phyloP scores from a whole-genome alignment of 2,888 invertebrate species.

The Vesta saturnalis region DNA sequence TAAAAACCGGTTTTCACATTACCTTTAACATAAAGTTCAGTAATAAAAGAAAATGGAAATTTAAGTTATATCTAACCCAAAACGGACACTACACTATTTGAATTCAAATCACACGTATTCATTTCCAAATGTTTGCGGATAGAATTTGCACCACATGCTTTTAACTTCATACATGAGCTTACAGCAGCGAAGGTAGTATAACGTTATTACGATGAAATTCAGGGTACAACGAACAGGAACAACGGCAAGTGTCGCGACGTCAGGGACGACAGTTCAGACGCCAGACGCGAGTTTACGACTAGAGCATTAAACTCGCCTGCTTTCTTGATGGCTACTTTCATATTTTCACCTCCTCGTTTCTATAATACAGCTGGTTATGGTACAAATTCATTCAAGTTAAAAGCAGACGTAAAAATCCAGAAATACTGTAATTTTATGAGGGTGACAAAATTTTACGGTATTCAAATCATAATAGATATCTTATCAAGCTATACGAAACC shows the following conservation, averaged over 20 bases:
- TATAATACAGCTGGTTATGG: constrained; percentile 31
- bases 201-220: constrained; percentile 37
- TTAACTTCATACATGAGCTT: constrained; percentile 15
- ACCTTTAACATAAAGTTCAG: no score
- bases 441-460: constrained; percentile 5
- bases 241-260: constrained; percentile 49
- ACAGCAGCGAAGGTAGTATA: constrained; percentile 27
- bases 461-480: constrained; percentile 4
- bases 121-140: constrained; percentile 33
- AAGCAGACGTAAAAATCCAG: constrained; percentile 19
- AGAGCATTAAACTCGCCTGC: constrained; percentile 45
- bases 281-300: constrained; percentile 49
- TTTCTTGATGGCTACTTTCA: constrained; percentile 38
- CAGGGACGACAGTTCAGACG: constrained; percentile 46
- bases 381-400: constrained; percentile 36
- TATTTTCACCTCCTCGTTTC: constrained; percentile 37
- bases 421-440: constrained; percentile 18
- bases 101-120: constrained; percentile 33
- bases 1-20: no score
- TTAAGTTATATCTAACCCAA: constrained; percentile 12
- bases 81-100: constrained; percentile 19
- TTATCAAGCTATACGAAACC: background rate
- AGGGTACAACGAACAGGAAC: constrained; percentile 46
- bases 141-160: constrained; percentile 27
- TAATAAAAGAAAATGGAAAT: constrained; percentile 1